A percentile compares a stretch with the other conserved stretches of the same genome.
Conservation (phyloP, 2,797 vertebrate species). For the Garrulus glandarius region DNA sequence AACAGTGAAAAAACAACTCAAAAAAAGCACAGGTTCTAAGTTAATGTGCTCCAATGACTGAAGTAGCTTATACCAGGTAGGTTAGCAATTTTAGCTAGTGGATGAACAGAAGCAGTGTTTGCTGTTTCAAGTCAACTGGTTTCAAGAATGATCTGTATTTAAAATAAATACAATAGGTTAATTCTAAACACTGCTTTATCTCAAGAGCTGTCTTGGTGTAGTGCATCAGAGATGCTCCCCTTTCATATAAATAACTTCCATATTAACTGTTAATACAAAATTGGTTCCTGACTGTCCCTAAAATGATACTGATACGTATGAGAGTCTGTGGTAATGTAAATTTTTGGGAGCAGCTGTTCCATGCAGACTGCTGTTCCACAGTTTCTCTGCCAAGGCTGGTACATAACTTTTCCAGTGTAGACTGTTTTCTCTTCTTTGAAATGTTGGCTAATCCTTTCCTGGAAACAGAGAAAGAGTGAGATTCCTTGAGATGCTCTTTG, state of each 20-base stretch:
- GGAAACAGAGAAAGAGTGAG: neutral
- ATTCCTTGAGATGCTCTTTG: neutral
- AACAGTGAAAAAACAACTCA: neutral
- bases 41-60: neutral
- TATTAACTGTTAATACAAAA: neutral
- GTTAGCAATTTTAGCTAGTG: neutral
- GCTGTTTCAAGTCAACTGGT: neutral
- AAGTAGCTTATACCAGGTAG: neutral
- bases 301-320: neutral
- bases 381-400: neutral
- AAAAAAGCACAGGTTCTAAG: neutral
- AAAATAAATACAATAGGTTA: neutral
- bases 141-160: neutral
- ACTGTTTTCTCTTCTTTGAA: neutral
- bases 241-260: neutral
- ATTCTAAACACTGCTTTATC: neutral
- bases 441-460: neutral
- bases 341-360: neutral
- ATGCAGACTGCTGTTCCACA: neutral
- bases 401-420: neutral
- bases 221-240: neutral
- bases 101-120: neutral
- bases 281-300: neutral
- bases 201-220: neutral
- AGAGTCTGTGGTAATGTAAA: neutral